Percentiles rank a stretch among this genome's conserved stretches.
Evolutionary conservation across 1,140 invertebrate species (phyloP).

Genomic region (Anadara kagoshimensis): DNA sequence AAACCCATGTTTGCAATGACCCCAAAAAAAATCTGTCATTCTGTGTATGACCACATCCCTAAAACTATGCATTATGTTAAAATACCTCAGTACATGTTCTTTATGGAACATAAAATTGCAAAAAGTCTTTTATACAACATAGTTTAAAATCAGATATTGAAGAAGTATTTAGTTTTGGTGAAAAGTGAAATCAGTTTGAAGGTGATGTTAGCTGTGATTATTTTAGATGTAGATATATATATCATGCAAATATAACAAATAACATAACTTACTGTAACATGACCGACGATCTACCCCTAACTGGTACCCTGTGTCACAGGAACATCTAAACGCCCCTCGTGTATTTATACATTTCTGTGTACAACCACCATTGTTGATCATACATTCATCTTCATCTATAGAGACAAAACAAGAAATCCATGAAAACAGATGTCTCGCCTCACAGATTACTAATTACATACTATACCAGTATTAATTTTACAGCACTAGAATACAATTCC

Average conservation of each 20-base stretch:
- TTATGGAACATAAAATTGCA: too few relatives aligned
- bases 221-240: neutral
- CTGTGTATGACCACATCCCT: too few relatives aligned
- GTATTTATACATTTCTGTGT: constrained; percentile 74
- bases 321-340: constrained; percentile 73
- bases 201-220: too few relatives aligned
- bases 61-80: too few relatives aligned
- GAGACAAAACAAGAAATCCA: neutral
- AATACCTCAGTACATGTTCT: too few relatives aligned
- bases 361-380: constrained; percentile 62
- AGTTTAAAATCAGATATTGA: neutral
- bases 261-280: constrained; percentile 73
- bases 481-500: too few relatives aligned
- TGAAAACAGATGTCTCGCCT: neutral
- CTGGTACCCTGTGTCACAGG: constrained; percentile 74
- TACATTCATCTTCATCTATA: constrained; percentile 74
- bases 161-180: neutral
- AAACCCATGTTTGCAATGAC: too few relatives aligned
- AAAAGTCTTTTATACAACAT: too few relatives aligned
- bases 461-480: too few relatives aligned
- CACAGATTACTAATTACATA: too few relatives aligned
- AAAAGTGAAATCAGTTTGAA: neutral
- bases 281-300: constrained; percentile 73
- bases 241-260: neutral
- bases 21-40: too few relatives aligned